A percentile compares a stretch with the other conserved stretches of the same genome.
phyloP scores from a whole-genome alignment of 64 coral and sea anemone genomes.

The Actinia tenebrosa region DNA sequence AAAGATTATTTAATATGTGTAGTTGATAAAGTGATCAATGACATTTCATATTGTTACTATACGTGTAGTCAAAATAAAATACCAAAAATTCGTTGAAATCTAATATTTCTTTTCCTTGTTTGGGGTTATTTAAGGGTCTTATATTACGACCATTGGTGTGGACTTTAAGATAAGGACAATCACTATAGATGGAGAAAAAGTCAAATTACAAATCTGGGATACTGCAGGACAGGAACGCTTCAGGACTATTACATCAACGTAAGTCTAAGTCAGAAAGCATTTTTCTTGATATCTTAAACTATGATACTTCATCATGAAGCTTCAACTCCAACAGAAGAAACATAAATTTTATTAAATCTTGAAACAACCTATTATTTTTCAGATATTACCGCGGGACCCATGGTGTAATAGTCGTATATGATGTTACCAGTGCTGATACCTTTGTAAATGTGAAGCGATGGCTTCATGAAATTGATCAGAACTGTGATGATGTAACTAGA shows the following conservation, averaged over 20 bases:
- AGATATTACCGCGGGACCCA: constrained; percentile 99
- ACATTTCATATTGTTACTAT: too few relatives aligned
- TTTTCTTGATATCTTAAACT: too few relatives aligned
- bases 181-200: constrained; percentile 91
- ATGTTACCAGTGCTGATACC: constrained; percentile 95
- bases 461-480: constrained; percentile 99
- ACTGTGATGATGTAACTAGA: constrained; percentile 93
- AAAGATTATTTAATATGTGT: neutral
- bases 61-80: too few relatives aligned
- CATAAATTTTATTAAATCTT: too few relatives aligned
- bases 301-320: too few relatives aligned
- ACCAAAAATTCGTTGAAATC: neutral
- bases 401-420: constrained; percentile 99
- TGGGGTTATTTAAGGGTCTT: constrained; percentile 57
- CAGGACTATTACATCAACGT: constrained; percentile 99
- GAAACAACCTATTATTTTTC: neutral
- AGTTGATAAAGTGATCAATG: too few relatives aligned
- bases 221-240: constrained; percentile 98
- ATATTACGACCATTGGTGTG: constrained; percentile 99
- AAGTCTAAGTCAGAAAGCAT: neutral
- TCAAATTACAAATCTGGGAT: constrained; percentile 99
- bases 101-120: neutral
- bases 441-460: constrained; percentile 99
- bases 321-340: too few relatives aligned
- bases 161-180: constrained; percentile 99